Conservation (phyloP, 2,113 vertebrate genomes). For the Gymnorhina tibicen region DNA sequence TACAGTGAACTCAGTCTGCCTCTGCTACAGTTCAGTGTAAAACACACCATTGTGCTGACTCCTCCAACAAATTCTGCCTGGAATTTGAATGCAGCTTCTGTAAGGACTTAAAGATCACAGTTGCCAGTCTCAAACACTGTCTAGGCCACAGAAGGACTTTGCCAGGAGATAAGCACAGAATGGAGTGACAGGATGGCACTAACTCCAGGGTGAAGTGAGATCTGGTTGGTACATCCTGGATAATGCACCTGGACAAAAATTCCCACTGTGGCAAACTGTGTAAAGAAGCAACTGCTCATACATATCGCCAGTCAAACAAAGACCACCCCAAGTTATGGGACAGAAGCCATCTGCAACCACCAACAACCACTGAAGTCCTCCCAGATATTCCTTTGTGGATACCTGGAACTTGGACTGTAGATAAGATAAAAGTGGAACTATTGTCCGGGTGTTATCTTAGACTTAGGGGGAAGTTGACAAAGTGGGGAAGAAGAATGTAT, state of each 20-base stretch:
- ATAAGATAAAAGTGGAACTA: not conserved
- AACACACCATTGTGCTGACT: not conserved
- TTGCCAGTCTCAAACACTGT: not conserved
- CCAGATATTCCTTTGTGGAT: not conserved
- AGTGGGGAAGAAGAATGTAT: not conserved
- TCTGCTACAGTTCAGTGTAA: not conserved
- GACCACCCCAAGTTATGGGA: not conserved
- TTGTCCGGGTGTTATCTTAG: not conserved
- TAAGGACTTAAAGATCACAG: not conserved
- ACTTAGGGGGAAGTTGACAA: not conserved
- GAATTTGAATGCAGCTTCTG: not conserved
- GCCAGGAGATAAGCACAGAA: not conserved
- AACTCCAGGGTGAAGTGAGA: not conserved
- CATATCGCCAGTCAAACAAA: not conserved
- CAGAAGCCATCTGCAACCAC: accelerated
- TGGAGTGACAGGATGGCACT: not conserved
- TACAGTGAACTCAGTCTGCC: not conserved
- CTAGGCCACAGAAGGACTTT: not conserved
- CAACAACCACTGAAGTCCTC: not conserved
- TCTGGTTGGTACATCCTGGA: not conserved
- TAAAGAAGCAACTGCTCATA: not conserved
- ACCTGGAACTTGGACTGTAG: not conserved
- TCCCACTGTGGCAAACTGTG: not conserved
- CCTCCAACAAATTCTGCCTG: not conserved
- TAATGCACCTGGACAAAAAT: not conserved